Base-by-base conservation (phyloP, 2,888 invertebrate genomes). In the Troides oblongomaculatus region DNA sequence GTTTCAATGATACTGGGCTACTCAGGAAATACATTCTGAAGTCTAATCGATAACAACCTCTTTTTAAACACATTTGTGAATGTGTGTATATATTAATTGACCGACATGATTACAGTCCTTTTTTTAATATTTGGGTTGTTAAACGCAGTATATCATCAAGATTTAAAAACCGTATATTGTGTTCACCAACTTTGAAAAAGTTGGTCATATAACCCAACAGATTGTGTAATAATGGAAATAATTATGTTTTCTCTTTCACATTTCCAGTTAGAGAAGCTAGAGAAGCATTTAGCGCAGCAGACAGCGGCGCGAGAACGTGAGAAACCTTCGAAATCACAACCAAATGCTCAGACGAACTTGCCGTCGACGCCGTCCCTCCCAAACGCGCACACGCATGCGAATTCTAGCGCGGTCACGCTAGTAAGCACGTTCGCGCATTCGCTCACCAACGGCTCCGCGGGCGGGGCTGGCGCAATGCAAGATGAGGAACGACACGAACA, bases 261-360 rank as follows among this genome's bases (percentile, higher is more conserved):
- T 69, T 71, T 74, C 60, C 85, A 91, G 90, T 82, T 89, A 83
- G 90, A 90, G 60, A 87, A 84, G 79, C 74, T 87, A 83, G 89
- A 90, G 72, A 85, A 86, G 79, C 84, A 85, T 58, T 74, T 84
- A 77, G 79, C 82, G 62, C 76, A 81, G 62, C 79, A 79, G 71
- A 80, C 79, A 53, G 72, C 73, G 62, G 71, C 72, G 63, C 81
- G 81, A 23, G 85, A 83, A 62, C 80, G 81, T 46, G 72, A 67
- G 21, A 71, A 72, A 71, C 74, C 64, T 59, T 75, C 68, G 66
- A 67, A 72, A n/a, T 8, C 62, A n/a, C 69, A 72, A 62, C 61
- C 8, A 36, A 57, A 58, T 61, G 63, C 56, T 72, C 74, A 75
- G 71, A 8, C 65, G 8, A 46, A 53, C 62, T 64, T 68, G 36